Evolutionary conservation across 2,888 invertebrate genomes (phyloP).

Genomic region (Drosophila pseudotakahashii): DNA sequence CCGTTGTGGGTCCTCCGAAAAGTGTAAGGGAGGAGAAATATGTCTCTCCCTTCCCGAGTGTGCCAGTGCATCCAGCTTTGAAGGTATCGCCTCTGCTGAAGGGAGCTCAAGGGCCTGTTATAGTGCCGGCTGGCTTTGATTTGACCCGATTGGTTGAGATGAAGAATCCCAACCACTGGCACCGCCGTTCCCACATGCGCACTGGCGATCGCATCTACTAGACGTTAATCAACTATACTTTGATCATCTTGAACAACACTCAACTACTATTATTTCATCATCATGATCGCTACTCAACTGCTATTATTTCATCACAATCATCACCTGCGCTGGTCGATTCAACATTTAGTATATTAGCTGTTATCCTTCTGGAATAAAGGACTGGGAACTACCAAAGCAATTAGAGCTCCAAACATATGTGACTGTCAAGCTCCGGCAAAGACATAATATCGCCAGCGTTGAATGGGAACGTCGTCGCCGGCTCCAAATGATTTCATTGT

Average conservation of each 20-base stretch:
- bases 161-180: constrained; percentile 61
- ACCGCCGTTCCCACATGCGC: constrained; percentile 25
- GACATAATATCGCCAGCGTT: constrained; percentile 74
- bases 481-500: constrained; percentile 77
- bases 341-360: constrained; percentile 4
- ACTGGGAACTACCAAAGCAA: constrained; percentile 35
- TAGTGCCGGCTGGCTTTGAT: constrained; percentile 59
- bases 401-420: constrained; percentile 48
- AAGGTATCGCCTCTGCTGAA: background rate
- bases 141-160: constrained; percentile 40
- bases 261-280: background rate
- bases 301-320: background rate
- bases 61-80: constrained; percentile 6
- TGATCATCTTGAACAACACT: background rate
- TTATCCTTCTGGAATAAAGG: constrained; percentile 37
- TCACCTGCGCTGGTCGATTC: background rate
- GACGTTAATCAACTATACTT: background rate
- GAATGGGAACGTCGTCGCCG: constrained; percentile 38
- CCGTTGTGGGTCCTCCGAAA: background rate
- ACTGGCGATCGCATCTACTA: constrained; percentile 17
- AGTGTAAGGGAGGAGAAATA: constrained; percentile 27
- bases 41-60: constrained; percentile 50
- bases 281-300: background rate
- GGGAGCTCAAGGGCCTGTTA: constrained; percentile 1
- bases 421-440: constrained; percentile 65